A percentile compares a stretch with the other conserved stretches of the same genome.
Conservation (phyloP, 2,888 invertebrate species). For the Gryllus longicercus region DNA sequence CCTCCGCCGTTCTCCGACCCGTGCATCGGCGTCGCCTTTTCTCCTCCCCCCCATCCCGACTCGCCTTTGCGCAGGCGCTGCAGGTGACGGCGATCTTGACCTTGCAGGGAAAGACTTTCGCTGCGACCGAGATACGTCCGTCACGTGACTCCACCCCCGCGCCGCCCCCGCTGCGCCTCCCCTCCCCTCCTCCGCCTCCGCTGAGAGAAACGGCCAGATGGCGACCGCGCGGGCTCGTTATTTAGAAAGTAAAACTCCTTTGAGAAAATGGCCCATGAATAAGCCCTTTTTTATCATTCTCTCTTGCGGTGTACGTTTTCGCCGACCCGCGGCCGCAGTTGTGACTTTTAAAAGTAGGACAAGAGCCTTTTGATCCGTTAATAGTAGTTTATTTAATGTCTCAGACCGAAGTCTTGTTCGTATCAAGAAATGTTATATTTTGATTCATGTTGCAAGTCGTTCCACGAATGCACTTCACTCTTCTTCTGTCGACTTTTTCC, state of each 20-base stretch:
- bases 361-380: background rate
- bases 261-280: background rate
- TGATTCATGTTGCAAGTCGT: too few relatives aligned
- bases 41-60: too few relatives aligned
- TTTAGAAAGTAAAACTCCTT: conserved; percentile 7
- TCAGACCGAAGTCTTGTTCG: too few relatives aligned
- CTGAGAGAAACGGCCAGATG: background rate
- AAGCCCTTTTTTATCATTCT: background rate
- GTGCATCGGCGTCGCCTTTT: too few relatives aligned
- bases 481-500: too few relatives aligned
- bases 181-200: background rate
- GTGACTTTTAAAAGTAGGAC: background rate
- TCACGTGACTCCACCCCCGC: background rate
- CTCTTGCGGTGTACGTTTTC: background rate
- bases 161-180: background rate
- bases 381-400: background rate
- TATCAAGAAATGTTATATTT: too few relatives aligned
- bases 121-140: background rate
- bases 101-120: background rate
- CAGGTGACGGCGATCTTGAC: background rate
- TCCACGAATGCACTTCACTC: too few relatives aligned
- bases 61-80: background rate
- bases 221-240: background rate
- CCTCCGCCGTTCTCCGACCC: too few relatives aligned
- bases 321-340: background rate